Evolutionary conservation across 2,888 invertebrate genomes (phyloP).

Genomic region (Chrysolina oricalcia): DNA sequence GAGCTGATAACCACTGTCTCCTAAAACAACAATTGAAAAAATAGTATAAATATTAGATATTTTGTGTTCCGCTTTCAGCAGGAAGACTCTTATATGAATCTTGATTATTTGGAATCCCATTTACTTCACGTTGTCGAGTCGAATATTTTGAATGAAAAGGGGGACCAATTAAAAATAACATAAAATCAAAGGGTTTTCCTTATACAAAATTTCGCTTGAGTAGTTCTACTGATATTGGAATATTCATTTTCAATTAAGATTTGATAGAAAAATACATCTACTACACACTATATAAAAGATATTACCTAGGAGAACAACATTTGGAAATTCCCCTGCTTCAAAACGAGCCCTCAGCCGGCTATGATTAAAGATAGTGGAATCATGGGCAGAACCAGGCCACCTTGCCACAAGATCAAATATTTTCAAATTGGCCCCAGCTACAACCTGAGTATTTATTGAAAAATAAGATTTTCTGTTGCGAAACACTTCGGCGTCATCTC

Average conservation of each 20-base stretch:
- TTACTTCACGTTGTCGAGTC: too few species aligned
- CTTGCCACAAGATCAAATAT: conserved; percentile 49
- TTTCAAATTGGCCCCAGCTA: conserved; percentile 52
- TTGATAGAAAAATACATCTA: too few species aligned
- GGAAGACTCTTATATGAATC: too few species aligned
- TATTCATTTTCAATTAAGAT: too few species aligned
- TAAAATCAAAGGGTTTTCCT: too few species aligned
- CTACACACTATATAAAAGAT: too few species aligned
- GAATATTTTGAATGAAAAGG: too few species aligned
- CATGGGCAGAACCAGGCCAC: conserved; percentile 51
- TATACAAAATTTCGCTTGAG: too few species aligned
- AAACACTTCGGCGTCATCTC: conserved; percentile 19
- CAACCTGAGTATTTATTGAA: conserved; percentile 59
- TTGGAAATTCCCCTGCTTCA: not conserved
- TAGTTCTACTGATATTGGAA: too few species aligned
- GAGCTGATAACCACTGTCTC: conserved; percentile 51
- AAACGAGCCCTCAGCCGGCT: conserved; percentile 3
- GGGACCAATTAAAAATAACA: too few species aligned
- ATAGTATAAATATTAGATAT: not conserved
- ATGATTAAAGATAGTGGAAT: conserved; percentile 35
- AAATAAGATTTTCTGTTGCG: conserved; percentile 58
- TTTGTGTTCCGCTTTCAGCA: not conserved
- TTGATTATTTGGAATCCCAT: too few species aligned
- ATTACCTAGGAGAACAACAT: not conserved
- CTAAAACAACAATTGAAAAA: conserved; percentile 26